Conservation (phyloP, 2,888 invertebrate genomes). For the Ophion costatus region DNA sequence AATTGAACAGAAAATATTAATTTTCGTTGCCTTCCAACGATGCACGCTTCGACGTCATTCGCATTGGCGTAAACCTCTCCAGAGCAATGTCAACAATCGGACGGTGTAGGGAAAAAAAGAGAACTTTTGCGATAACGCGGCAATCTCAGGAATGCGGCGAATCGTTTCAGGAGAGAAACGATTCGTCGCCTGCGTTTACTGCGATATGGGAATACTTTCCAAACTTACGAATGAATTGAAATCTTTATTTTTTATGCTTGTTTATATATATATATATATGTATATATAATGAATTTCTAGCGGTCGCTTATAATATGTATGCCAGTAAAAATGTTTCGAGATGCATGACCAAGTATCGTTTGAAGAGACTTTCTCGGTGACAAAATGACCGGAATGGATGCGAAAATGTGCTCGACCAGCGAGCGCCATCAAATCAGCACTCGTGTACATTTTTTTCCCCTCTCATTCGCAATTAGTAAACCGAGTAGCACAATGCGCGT, state of each 20-base stretch:
- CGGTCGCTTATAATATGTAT: constrained; percentile 9
- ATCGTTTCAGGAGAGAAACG: constrained; percentile 1
- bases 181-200: constrained; percentile 11
- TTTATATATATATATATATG: neutral
- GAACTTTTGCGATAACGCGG: neutral
- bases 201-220: constrained; percentile 14
- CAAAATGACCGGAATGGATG: constrained; percentile 22
- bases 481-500: neutral
- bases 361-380: constrained; percentile 38
- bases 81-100: neutral
- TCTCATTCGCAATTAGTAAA: neutral
- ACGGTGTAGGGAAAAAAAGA: neutral
- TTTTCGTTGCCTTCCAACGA: too few species aligned
- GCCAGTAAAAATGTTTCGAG: constrained; percentile 39
- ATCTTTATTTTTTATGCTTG: constrained; percentile 11
- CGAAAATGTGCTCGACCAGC: constrained; percentile 54
- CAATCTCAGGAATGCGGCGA: neutral
- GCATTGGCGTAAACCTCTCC: neutral
- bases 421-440: constrained; percentile 23
- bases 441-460: constrained; percentile 1
- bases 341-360: constrained; percentile 26
- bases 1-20: too few species aligned
- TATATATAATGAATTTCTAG: constrained; percentile 10
- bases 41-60: too few species aligned
- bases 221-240: constrained; percentile 33